Evolutionary conservation across 2,797 vertebrate species (phyloP), one percentile per base, ranked within the genome.

Genomic region (Mormyrops attenuatus): DNA sequence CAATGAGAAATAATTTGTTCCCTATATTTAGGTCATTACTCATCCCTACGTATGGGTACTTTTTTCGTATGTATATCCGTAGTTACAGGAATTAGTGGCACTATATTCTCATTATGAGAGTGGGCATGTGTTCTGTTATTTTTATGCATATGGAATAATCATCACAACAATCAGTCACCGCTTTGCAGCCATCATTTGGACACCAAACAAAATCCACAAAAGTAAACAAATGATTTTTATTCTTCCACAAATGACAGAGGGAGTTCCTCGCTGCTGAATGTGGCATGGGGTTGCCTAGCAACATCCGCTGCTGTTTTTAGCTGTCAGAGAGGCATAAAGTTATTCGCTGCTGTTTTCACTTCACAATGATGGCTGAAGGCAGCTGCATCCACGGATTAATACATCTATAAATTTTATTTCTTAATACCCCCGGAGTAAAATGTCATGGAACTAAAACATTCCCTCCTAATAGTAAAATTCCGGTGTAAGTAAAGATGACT

Each of bases 241-340:
- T 34, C 66, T 53, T 60, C 6, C 9, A 20, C 52, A 22, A 38
- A 84, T 22, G 73, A 88, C 15, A 30, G 73, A 20, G 49, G 50
- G 22, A 77, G 73, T 82, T 44, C 34, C 57, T 50, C 26, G 8
- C 34, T 53, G 9, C n/a, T 2, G 34, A 85, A 52, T n/a, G 89
- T 47, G 5, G 22, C 38, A 30, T 85, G 38, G 41, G 34, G 80
- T 89, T 89, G 85, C 84, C 60, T 73, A 87, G 84, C 89, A 89
- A 89, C 82, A 87, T 69, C 85, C 53, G 34, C 30, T 22, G 30
- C 17, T 57, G 11, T 44, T 38, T 82, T 82, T 22, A 49, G 55
- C 89, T 89, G 44, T 66, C n/a, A 55, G 8, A n/a, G 55, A 69
- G 50, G 26, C 26, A 52, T 34, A 89, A 86, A 86, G 53, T 85